Conservation (phyloP, 2,797 vertebrate species). For the Falco peregrinus region DNA sequence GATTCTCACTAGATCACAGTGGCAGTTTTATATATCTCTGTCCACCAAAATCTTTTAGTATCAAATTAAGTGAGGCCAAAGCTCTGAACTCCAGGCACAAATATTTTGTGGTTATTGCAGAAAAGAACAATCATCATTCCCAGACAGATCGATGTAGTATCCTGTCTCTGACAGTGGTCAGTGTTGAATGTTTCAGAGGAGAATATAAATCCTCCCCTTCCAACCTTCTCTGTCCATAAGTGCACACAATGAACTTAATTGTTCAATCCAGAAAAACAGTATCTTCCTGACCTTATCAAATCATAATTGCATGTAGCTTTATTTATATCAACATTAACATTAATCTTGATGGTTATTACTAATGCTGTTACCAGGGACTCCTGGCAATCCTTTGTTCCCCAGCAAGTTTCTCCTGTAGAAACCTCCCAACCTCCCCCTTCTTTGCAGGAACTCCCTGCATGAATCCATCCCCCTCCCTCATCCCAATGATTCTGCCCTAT, state of each 20-base stretch:
- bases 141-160: not conserved
- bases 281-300: not conserved
- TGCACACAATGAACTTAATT: not conserved
- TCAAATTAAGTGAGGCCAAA: not conserved
- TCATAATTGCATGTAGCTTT: not conserved
- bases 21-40: not conserved
- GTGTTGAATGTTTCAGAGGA: not conserved
- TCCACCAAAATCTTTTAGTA: not conserved
- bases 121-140: not conserved
- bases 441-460: not conserved
- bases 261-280: not conserved
- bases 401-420: not conserved
- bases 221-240: not conserved
- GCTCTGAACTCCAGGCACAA: not conserved
- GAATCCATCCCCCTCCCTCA: not conserved
- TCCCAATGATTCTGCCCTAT: not conserved
- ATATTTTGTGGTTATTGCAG: conserved; percentile 6
- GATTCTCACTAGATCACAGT: not conserved
- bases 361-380: not conserved
- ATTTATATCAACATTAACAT: conserved; percentile 24
- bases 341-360: not conserved
- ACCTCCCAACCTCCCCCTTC: not conserved
- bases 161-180: not conserved
- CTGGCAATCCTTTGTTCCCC: not conserved
- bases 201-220: not conserved